These are phyloP conservation scores for Chionoecetes opilio DNA, from an alignment of 1,140 invertebrate species.

Conservation along the genomic window DNA sequence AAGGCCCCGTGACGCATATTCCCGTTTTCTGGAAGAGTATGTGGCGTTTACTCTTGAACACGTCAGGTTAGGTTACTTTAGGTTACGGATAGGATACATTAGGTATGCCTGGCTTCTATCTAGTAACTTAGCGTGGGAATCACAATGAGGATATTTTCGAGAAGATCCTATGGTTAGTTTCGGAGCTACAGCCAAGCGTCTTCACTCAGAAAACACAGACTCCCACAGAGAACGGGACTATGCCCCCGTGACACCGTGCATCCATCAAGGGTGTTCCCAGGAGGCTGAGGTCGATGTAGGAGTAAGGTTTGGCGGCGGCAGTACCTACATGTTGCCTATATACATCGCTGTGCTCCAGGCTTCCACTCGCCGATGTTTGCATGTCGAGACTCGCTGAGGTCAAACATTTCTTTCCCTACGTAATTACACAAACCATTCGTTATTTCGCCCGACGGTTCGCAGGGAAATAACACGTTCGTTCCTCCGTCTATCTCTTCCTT, in stretches of 20 bases:
- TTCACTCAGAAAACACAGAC: too few relatives aligned
- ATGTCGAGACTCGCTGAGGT: background rate
- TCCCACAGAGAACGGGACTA: too few relatives aligned
- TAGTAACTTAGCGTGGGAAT: too few relatives aligned
- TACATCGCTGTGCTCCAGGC: background rate
- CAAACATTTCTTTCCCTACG: background rate
- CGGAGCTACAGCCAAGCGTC: too few relatives aligned
- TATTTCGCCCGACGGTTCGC: background rate
- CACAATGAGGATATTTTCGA: too few relatives aligned
- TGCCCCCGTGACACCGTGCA: background rate
- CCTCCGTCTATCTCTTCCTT: background rate
- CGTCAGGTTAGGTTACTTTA: too few relatives aligned
- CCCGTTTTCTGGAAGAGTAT: too few relatives aligned
- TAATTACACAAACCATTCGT: slow-evolving; percentile 7
- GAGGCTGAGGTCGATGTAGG: background rate
- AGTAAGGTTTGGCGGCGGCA: background rate
- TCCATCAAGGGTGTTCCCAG: background rate
- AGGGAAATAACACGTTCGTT: background rate
- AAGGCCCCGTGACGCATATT: too few relatives aligned
- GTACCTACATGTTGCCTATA: background rate
- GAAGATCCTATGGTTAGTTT: too few relatives aligned
- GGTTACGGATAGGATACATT: too few relatives aligned
- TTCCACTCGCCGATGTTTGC: background rate
- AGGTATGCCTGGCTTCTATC: too few relatives aligned
- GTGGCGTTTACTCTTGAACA: too few relatives aligned